Evolutionary conservation across 2,113 vertebrate genomes (phyloP).

Genomic region (Phalacrocorax carbo): DNA sequence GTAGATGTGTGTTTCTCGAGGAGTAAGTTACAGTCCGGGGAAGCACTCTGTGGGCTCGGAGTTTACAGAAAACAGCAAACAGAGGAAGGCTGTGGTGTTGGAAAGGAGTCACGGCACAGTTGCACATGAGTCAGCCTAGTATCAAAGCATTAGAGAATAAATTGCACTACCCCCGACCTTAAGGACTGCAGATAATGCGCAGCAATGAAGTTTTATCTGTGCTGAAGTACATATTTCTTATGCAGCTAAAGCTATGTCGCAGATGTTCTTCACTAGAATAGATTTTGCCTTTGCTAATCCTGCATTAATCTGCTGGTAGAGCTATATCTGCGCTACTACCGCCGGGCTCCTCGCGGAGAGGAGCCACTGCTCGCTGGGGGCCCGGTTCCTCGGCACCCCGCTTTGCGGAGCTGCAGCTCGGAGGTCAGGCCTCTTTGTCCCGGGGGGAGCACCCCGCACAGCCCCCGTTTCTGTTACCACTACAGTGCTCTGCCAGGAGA

Average conservation of each 20-base stretch:
- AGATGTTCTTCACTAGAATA: conserved; percentile 35
- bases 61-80: not conserved
- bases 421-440: not conserved
- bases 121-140: not conserved
- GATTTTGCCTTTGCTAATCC: conserved; percentile 44
- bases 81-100: not conserved
- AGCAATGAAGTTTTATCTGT: conserved; percentile 27
- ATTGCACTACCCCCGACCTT: not conserved
- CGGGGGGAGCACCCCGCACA: not conserved
- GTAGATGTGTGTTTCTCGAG: not conserved
- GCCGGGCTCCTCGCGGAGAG: not conserved
- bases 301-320: not conserved
- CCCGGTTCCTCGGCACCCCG: not conserved
- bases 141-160: not conserved
- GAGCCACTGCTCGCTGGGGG: not conserved
- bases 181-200: not conserved
- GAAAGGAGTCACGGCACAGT: not conserved
- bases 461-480: not conserved
- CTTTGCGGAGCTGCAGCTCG: not conserved
- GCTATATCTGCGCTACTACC: not conserved
- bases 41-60: not conserved
- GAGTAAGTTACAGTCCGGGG: not conserved
- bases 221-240: conserved; percentile 24
- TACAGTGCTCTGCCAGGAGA: conserved; percentile 57
- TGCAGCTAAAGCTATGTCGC: conserved; percentile 9